A percentile compares a stretch with the other conserved stretches of the same genome.
These are phyloP conservation scores for Sternotherus odoratus DNA, from an alignment of 2,797 vertebrate genomes.

Conservation along the genomic window DNA sequence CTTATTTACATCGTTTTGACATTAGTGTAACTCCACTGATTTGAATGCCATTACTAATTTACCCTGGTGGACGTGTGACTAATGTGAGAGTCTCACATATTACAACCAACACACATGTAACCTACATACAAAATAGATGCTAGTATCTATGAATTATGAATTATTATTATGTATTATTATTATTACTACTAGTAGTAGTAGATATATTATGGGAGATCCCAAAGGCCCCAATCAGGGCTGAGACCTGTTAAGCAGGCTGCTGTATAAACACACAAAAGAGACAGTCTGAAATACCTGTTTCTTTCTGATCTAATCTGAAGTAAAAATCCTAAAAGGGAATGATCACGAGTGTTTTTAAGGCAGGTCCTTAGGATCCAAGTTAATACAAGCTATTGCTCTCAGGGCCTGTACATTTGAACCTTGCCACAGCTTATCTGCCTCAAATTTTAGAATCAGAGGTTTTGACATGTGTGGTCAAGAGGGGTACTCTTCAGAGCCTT, in stretches of 20 bases:
- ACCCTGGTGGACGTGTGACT: background rate
- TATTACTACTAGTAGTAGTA: background rate
- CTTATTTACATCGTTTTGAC: background rate
- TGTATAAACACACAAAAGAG: background rate
- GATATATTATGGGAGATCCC: background rate
- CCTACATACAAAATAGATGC: background rate
- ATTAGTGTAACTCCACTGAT: background rate
- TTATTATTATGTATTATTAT: background rate
- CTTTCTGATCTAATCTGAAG: background rate
- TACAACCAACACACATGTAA: background rate
- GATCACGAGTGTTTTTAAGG: conserved; percentile 37
- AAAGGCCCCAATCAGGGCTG: background rate
- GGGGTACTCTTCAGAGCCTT: conserved; percentile 42
- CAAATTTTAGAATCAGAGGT: conserved; percentile 53
- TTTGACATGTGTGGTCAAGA: conserved; percentile 71
- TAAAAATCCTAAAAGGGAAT: conserved; percentile 20
- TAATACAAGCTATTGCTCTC: conserved; percentile 39
- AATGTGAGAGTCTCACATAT: background rate
- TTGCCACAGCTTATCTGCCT: conserved; percentile 48
- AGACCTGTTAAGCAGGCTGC: background rate
- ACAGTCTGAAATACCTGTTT: background rate
- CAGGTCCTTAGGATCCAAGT: conserved; percentile 52
- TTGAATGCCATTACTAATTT: background rate
- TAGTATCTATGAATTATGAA: background rate
- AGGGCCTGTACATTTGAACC: conserved; percentile 38